These are phyloP conservation scores for Drosophila pseudotalamancana DNA, from an alignment of 2,888 invertebrate genomes.

Conservation along the genomic window DNA sequence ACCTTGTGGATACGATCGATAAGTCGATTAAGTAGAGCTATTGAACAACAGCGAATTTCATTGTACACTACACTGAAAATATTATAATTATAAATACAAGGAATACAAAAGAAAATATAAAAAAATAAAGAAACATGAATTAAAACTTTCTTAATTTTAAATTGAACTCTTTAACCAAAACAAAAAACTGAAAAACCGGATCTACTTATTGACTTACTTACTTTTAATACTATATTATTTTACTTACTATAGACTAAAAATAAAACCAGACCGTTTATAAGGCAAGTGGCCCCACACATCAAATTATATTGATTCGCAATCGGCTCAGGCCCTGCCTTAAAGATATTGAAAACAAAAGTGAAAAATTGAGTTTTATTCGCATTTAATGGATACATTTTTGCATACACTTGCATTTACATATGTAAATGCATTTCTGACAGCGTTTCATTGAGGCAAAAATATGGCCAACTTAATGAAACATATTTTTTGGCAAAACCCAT, in stretches of 20 bases:
- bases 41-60: not conserved
- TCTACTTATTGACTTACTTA: not conserved
- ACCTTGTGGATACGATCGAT: slow-evolving; percentile 2
- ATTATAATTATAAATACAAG: no score
- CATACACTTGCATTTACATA: slow-evolving; percentile 33
- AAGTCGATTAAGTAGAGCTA: not conserved
- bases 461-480: slow-evolving; percentile 39
- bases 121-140: not conserved
- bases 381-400: slow-evolving; percentile 46
- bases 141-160: no score
- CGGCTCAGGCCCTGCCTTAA: slow-evolving; percentile 18
- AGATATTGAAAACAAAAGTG: slow-evolving; percentile 44
- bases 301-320: slow-evolving; percentile 3
- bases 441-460: slow-evolving; percentile 50
- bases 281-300: slow-evolving; percentile 7
- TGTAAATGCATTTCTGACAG: slow-evolving; percentile 65
- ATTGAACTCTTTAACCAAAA: no score
- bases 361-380: slow-evolving; percentile 38
- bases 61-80: not conserved
- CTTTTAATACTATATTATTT: not conserved
- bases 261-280: not conserved
- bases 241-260: not conserved
- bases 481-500: slow-evolving; percentile 39
- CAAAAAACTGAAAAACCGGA: no score
- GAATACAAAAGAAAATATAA: no score